Conservation (phyloP, 2,888 invertebrate species). For the Osmoderma eremita region DNA sequence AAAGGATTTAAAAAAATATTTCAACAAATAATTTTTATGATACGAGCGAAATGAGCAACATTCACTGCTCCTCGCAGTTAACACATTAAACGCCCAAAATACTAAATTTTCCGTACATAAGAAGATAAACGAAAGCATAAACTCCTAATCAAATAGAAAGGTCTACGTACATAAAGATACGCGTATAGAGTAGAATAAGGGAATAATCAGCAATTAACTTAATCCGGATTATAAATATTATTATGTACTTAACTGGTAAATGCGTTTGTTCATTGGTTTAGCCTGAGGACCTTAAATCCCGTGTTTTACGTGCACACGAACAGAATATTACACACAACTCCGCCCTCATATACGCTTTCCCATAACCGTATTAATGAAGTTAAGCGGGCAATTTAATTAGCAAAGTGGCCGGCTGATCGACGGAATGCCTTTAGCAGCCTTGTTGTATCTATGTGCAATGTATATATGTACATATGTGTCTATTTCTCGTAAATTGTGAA, state of each 20-base stretch:
- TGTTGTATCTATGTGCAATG: too few relatives aligned
- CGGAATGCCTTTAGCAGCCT: constrained; percentile 15
- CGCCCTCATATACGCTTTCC: neutral
- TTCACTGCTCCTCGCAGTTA: too few relatives aligned
- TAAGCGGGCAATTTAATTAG: constrained; percentile 30
- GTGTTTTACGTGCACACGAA: constrained; percentile 1
- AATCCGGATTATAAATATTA: constrained; percentile 30
- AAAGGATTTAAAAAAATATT: too few relatives aligned
- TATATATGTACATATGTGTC: too few relatives aligned
- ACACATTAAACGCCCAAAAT: too few relatives aligned
- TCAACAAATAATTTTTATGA: too few relatives aligned
- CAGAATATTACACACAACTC: neutral
- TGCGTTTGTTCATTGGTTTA: constrained; percentile 20
- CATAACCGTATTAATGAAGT: constrained; percentile 16
- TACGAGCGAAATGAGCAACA: too few relatives aligned
- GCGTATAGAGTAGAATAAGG: neutral
- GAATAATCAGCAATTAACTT: constrained; percentile 8
- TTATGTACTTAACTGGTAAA: constrained; percentile 4
- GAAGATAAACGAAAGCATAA: too few relatives aligned
- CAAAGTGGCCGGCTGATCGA: constrained; percentile 13
- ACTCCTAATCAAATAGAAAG: neutral
- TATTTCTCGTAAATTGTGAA: too few relatives aligned
- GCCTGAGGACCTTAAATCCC: neutral
- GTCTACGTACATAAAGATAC: neutral
- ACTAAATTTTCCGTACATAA: too few relatives aligned